Base-by-base conservation (phyloP, 2,797 vertebrate genomes). In the Benthosema pterotum region DNA sequence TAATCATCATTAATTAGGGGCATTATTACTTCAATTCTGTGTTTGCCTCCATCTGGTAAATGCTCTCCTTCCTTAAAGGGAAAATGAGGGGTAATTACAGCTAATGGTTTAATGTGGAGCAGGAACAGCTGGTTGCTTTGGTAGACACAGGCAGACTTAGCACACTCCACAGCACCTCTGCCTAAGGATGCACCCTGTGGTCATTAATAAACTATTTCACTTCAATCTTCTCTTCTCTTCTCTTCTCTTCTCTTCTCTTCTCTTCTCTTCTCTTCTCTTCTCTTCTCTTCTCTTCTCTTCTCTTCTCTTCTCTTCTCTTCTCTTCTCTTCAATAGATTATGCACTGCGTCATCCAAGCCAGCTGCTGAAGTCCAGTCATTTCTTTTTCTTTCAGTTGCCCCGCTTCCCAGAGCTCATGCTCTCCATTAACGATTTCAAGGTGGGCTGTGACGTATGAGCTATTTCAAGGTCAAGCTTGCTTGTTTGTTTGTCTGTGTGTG, bases 381-480 rank as follows among this genome's bases (percentile, higher is more conserved):
- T 94, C 91, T 99, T 97, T 89, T 98, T 99, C 93, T 99, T 97
- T 93, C 98, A 99, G 94, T 93, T 99, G 90, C 96, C 97, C 66
- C 91, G 94, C 90, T 94, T 99, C 84, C 97, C 98, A 16, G 98
- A 99, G 91, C 93, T 99, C 88, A 97, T 97, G 94, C 94, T 98
- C 87, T 96, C 96, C 90, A 95, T 99, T 93, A 96, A 97, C 84
- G 98, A 99, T 91, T 99, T 97, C 92, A 95, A 99, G 96, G 98
- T 99, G 89, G 47, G 67, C 42, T 78, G 54, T 70, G 74, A 3
- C 72, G 57, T 72, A 52, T 68, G 43, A 32, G 76, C 63, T 71
- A 8, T 58, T 60, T 79, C 73, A 83, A 79, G 74, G 78, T 80
- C 73, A 74, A 68, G 57, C 57, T 72, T 53, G 72, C 60, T 59